phyloP scores from a whole-genome alignment of 2,113 vertebrate genomes.

The Channa argus region DNA sequence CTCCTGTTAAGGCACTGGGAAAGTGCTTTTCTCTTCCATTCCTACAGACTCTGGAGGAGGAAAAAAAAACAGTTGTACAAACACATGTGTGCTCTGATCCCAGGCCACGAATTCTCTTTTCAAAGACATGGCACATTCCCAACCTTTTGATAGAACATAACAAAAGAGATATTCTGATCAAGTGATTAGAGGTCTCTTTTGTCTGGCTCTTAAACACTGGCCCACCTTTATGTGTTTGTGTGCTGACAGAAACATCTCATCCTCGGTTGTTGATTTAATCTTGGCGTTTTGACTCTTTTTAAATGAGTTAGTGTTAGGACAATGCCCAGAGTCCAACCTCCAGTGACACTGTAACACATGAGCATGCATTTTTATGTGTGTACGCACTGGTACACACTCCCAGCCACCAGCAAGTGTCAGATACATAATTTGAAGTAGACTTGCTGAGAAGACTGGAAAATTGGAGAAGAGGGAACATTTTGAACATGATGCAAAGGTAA shows the following conservation, averaged over 20 bases:
- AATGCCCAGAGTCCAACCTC: slow-evolving; percentile 29
- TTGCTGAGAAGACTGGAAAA: slow-evolving; percentile 47
- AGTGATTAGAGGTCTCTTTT: slow-evolving; percentile 12
- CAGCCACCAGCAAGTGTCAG: slow-evolving; percentile 19
- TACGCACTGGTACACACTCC: slow-evolving; percentile 12
- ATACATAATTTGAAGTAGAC: slow-evolving; percentile 38
- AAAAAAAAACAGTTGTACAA: slow-evolving; percentile 44
- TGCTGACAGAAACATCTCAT: slow-evolving; percentile 11
- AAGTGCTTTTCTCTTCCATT: slow-evolving; percentile 24
- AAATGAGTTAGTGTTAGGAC: slow-evolving; percentile 1
- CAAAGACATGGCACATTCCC: slow-evolving; percentile 49
- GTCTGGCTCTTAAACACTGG: background rate
- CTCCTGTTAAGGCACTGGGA: slow-evolving; percentile 22
- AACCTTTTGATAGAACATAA: slow-evolving; percentile 36
- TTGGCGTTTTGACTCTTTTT: slow-evolving; percentile 5
- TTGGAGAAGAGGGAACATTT: background rate
- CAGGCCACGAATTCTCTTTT: slow-evolving; percentile 45
- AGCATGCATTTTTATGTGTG: slow-evolving; percentile 8
- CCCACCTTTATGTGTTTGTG: background rate
- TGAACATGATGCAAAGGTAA: slow-evolving; percentile 37
- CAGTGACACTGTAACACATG: slow-evolving; percentile 18
- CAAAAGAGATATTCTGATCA: slow-evolving; percentile 28
- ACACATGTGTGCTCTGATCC: slow-evolving; percentile 67
- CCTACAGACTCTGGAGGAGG: slow-evolving; percentile 16
- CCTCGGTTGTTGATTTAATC: background rate